phyloP scores from a whole-genome alignment of 2,888 invertebrate genomes.

The Ochropacha duplaris region DNA sequence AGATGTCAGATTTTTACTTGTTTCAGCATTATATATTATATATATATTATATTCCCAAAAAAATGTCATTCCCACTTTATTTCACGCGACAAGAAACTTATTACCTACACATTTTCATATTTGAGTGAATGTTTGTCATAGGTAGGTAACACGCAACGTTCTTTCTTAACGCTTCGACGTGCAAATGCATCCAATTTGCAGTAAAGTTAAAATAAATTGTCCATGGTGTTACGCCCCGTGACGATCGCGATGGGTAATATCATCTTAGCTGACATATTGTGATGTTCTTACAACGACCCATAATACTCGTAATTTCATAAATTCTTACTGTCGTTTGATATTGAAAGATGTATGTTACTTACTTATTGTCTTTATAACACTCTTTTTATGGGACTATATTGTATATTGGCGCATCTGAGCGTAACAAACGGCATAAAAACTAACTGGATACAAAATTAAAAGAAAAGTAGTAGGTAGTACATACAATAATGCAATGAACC shows the following conservation, averaged over 20 bases:
- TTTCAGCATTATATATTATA: too few species aligned
- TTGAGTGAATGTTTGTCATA: constrained; percentile 11
- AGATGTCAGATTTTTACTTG: too few species aligned
- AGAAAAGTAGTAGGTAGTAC: too few species aligned
- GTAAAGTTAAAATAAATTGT: constrained; percentile 51
- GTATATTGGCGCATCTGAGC: not conserved
- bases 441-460: not conserved
- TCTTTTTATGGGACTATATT: too few species aligned
- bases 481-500: not conserved
- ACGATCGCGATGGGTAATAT: not conserved
- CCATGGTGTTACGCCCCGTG: constrained; percentile 5
- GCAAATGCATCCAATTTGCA: constrained; percentile 73
- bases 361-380: not conserved
- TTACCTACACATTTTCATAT: not conserved
- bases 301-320: too few species aligned
- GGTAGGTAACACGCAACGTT: constrained; percentile 23
- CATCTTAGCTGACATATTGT: not conserved
- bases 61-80: not conserved
- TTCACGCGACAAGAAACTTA: not conserved
- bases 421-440: not conserved
- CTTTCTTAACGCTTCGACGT: constrained; percentile 47
- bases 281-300: not conserved
- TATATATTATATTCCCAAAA: too few species aligned
- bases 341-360: too few species aligned
- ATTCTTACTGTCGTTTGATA: too few species aligned